A percentile compares a stretch with the other conserved stretches of the same genome.
Conservation (phyloP, 2,113 vertebrate species). For the Megaceryle maxima region DNA sequence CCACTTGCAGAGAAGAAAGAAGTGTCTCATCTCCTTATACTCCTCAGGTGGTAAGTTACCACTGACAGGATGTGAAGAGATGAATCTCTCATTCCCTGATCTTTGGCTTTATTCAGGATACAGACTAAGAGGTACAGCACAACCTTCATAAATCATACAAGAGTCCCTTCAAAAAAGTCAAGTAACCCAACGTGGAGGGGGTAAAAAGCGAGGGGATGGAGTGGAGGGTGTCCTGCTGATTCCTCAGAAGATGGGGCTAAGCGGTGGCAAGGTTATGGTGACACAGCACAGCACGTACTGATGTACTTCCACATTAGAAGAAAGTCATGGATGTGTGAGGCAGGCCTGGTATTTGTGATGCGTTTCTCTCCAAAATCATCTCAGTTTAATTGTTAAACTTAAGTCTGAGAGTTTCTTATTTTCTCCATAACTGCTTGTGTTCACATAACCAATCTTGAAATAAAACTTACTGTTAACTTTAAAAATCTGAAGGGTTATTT, state of each 20-base stretch:
- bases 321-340: neutral
- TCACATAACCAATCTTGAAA: neutral
- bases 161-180: slow-evolving; percentile 11
- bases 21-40: neutral
- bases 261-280: neutral
- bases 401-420: neutral
- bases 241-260: neutral
- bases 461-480: slow-evolving; percentile 48
- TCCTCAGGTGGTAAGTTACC: neutral
- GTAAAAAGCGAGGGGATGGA: neutral
- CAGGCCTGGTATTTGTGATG: neutral
- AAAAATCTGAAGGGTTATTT: slow-evolving; percentile 48
- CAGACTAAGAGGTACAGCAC: neutral
- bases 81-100: slow-evolving; percentile 9
- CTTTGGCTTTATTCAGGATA: slow-evolving; percentile 23
- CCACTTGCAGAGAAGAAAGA: slow-evolving; percentile 24
- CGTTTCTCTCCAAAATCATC: neutral
- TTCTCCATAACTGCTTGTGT: neutral
- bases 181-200: neutral
- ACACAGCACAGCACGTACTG: neutral
- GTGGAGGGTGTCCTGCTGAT: neutral
- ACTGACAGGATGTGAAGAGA: slow-evolving; percentile 13
- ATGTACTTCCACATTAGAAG: neutral
- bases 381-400: neutral
- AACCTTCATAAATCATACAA: slow-evolving; percentile 25